Evolutionary conservation across 2,113 vertebrate species (phyloP).

Genomic region (Oreochromis tanganicae): DNA sequence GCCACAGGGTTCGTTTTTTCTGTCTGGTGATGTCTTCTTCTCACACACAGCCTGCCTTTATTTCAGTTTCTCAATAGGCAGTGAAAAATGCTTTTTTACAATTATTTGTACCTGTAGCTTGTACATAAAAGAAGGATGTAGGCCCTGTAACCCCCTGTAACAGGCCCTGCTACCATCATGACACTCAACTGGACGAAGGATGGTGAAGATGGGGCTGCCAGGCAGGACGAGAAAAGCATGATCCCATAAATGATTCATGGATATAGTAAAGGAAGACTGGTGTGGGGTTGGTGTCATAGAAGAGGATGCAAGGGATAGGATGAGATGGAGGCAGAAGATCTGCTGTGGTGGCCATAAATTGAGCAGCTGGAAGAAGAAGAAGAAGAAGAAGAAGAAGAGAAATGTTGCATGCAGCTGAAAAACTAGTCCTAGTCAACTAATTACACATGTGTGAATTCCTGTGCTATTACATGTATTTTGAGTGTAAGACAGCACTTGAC

Average conservation of each 20-base stretch:
- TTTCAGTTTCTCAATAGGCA: background rate
- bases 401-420: background rate
- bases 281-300: background rate
- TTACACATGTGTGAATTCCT: background rate
- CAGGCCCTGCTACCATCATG: background rate
- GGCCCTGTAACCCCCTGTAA: background rate
- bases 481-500: background rate
- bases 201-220: background rate
- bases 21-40: background rate
- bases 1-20: background rate
- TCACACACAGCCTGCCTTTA: background rate
- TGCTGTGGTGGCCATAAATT: background rate
- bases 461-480: background rate
- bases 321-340: background rate
- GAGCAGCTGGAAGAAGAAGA: no score
- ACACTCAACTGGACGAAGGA: background rate
- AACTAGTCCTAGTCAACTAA: background rate
- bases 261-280: background rate
- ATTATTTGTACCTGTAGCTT: background rate
- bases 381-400: background rate
- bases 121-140: background rate
- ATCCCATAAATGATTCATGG: background rate
- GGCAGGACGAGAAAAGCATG: background rate
- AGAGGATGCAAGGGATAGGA: background rate
- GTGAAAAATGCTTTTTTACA: background rate